Base-by-base conservation (phyloP, 2,113 vertebrate species). In the Reinhardtius hippoglossoides region DNA sequence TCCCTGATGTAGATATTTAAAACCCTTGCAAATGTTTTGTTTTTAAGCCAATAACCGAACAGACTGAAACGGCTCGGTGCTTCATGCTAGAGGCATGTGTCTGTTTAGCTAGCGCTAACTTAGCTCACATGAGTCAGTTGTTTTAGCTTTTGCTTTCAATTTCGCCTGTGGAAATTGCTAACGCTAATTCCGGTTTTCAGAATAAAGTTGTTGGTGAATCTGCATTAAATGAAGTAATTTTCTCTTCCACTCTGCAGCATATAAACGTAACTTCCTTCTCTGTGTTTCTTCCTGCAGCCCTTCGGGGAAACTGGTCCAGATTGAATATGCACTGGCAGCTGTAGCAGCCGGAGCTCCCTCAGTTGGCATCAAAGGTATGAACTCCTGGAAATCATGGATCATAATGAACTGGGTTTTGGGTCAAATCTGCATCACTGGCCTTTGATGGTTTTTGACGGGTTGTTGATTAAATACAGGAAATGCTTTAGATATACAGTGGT, bases 301-400 rank as follows among this genome's bases (percentile, higher is more conserved):
- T 6, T 99, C 98, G 40, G 98, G 98, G 74, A 99, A 99, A 88
- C 95, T 99, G 92, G 98, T 99, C 61, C 98, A 99, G 95, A 99
- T 99, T 90, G 98, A 99, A 80, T 99, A 99, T 93, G 98, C 98
- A 15, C 93, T 99, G 93, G 97, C 98, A 86, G 98, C 98, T 55
- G 98, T 99, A 78, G 97, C 98, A 88, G 98, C 97, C 82, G 98
- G 98, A 89, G 98, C 98, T 37, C 98, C 97, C 10, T 98, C 98
- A 0, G 98, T 99, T 74, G 98, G 98, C 74, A 99, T 99, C 90
- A 99, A 99, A 98, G 98, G 98, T 99, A 94, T 27, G 24, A 5
- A 78, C 5, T 54, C 16, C n/a, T 71, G 54, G 16, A 24, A 78
- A 4, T 50, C 16, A n/a, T 71, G 54, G 14, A 24, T 40, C 21